A percentile compares a stretch with the other conserved stretches of the same genome.
phyloP scores from a whole-genome alignment of 1,140 invertebrate species.

The Bombus consobrinus region DNA sequence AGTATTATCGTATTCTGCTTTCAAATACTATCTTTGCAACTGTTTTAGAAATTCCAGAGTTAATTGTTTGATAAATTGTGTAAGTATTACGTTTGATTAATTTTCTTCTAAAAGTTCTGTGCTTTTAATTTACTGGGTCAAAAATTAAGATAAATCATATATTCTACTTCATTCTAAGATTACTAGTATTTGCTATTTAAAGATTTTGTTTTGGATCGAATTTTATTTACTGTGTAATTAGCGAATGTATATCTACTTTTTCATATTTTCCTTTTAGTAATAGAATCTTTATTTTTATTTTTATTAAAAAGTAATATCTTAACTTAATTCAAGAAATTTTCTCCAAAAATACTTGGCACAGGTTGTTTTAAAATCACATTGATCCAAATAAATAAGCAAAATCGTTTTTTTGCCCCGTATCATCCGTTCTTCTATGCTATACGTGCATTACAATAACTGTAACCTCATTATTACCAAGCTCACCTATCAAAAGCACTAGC shows the following conservation, averaged over 20 bases:
- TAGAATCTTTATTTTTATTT: not conserved
- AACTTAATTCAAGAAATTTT: rapidly evolving
- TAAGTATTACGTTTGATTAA: not conserved
- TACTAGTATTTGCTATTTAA: no score
- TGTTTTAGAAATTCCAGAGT: not conserved
- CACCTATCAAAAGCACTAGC: not conserved
- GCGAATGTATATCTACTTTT: no score
- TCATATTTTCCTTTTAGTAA: not conserved
- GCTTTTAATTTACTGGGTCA: no score
- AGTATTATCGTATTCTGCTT: not conserved
- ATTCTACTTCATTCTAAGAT: no score
- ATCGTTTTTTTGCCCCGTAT: not conserved
- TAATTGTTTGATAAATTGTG: not conserved
- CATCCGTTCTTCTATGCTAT: no score
- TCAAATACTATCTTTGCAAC: not conserved
- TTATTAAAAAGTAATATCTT: not conserved
- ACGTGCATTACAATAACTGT: not conserved
- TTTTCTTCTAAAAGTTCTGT: no score
- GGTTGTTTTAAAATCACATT: not conserved
- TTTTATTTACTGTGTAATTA: no score
- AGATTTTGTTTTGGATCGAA: no score
- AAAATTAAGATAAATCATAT: no score
- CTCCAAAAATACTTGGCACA: not conserved
- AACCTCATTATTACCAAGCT: not conserved
- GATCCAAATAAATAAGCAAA: not conserved